Percentiles rank a stretch among this genome's conserved stretches.
Conservation (phyloP, 2,113 vertebrate genomes). For the Heliornis fulica region DNA sequence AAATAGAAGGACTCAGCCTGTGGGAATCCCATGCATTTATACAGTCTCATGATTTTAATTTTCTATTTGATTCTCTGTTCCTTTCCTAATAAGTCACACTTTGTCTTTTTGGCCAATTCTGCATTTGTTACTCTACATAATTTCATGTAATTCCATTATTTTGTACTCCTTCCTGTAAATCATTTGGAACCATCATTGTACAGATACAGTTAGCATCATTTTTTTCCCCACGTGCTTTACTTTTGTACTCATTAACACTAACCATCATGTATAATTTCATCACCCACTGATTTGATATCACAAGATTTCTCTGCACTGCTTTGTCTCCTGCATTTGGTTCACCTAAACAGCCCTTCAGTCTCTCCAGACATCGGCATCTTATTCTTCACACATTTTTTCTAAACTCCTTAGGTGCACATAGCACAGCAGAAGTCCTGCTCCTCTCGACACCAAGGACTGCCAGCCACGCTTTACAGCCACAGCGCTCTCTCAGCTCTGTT, state of each 20-base stretch:
- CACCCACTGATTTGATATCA: neutral
- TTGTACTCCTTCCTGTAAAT: neutral
- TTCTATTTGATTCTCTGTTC: neutral
- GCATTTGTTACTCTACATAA: neutral
- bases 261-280: neutral
- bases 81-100: neutral
- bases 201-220: neutral
- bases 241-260: neutral
- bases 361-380: neutral
- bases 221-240: neutral
- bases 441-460: fast-evolving
- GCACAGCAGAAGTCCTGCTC: neutral
- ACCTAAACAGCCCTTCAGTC: neutral
- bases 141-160: neutral
- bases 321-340: neutral
- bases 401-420: neutral
- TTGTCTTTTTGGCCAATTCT: neutral
- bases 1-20: neutral
- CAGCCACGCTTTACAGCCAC: neutral
- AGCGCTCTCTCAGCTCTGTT: neutral
- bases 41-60: neutral
- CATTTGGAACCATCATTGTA: neutral
- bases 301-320: neutral
- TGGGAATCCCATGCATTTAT: neutral
- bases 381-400: neutral